phyloP scores from a whole-genome alignment of 2,888 invertebrate genomes.

The Ennomos quercinarius region DNA sequence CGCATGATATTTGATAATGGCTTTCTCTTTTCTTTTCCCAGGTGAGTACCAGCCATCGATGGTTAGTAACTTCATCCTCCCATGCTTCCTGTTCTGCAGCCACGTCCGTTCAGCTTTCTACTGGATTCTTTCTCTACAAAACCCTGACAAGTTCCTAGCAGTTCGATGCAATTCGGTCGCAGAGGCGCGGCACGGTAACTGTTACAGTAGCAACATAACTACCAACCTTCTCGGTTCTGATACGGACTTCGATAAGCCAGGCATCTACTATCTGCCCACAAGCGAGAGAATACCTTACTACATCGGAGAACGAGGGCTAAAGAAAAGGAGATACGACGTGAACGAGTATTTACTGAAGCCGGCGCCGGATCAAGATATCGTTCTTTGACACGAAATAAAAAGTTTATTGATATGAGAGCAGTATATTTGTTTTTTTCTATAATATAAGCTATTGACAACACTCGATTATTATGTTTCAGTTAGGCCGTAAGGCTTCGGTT shows the following conservation, averaged over 20 bases:
- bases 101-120: conserved; percentile 69
- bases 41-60: conserved; percentile 74
- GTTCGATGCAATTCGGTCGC: conserved; percentile 63
- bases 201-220: conserved; percentile 52
- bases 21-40: conserved; percentile 38
- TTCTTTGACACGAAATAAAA: conserved; percentile 54
- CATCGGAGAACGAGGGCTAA: conserved; percentile 61
- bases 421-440: conserved; percentile 62
- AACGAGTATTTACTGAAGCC: conserved; percentile 62
- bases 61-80: conserved; percentile 63
- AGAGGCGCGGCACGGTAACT: conserved; percentile 63
- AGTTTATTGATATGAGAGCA: conserved; percentile 50
- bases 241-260: conserved; percentile 68
- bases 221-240: conserved; percentile 66
- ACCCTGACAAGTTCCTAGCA: conserved; percentile 65
- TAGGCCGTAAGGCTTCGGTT: conserved; percentile 47
- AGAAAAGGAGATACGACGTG: conserved; percentile 51
- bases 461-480: conserved; percentile 62
- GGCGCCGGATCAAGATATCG: conserved; percentile 64
- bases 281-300: conserved; percentile 61
- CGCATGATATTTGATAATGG: no score
- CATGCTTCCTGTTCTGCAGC: conserved; percentile 73
- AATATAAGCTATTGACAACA: conserved; percentile 67
- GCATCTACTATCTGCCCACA: conserved; percentile 72
- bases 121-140: conserved; percentile 58